These are phyloP conservation scores for Caenorhabditis tropicalis DNA, from an alignment of 1,140 invertebrate genomes.

Conservation along the genomic window DNA sequence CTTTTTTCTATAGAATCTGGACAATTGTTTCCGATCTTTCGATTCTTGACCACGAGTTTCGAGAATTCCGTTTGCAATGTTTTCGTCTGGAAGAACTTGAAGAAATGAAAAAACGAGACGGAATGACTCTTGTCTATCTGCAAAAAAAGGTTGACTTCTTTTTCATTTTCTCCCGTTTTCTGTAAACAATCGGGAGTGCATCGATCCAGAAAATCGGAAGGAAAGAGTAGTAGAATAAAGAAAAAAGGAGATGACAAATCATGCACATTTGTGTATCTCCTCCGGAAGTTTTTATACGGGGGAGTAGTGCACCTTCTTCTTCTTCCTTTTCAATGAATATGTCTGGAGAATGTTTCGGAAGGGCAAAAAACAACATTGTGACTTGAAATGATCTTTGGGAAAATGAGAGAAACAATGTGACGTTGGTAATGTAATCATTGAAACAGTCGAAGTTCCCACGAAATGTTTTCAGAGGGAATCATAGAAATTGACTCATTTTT, in stretches of 20 bases:
- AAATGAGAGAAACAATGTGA: neutral
- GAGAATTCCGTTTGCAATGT: neutral
- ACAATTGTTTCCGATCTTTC: neutral
- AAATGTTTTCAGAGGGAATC: neutral
- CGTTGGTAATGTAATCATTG: neutral
- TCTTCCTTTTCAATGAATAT: neutral
- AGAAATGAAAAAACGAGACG: neutral
- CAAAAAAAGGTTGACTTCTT: slow-evolving; percentile 24
- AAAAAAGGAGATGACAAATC: slow-evolving; percentile 9
- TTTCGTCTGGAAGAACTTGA: neutral
- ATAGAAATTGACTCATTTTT: neutral
- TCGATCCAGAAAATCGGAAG: slow-evolving; percentile 24
- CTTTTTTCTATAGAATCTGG: neutral
- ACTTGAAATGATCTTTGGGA: neutral
- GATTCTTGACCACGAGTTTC: neutral
- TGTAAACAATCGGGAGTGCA: neutral
- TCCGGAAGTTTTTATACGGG: slow-evolving; percentile 10
- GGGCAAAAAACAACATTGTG: neutral
- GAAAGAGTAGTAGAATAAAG: neutral
- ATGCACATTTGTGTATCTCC: slow-evolving; percentile 2
- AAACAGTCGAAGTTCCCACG: neutral
- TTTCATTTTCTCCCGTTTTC: neutral
- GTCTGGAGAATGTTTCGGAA: neutral
- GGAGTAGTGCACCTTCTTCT: neutral
- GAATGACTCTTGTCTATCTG: neutral